Evolutionary conservation across 2,888 invertebrate genomes (phyloP).

Genomic region (Hydrotaea cyrtoneurina): DNA sequence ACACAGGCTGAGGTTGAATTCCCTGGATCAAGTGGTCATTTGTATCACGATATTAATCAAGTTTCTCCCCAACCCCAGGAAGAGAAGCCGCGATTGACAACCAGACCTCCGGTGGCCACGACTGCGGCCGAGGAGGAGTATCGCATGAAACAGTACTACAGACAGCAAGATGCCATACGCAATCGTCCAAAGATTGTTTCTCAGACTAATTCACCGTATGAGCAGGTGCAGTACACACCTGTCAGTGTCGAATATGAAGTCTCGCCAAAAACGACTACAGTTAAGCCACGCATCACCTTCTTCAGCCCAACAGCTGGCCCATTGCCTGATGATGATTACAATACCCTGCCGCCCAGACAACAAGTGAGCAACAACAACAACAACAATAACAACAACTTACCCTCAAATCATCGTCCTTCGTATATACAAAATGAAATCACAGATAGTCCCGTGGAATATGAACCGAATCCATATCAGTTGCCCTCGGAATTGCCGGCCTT

Average conservation of each 20-base stretch:
- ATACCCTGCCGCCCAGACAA: slow-evolving; percentile 25
- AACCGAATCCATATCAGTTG: slow-evolving; percentile 82
- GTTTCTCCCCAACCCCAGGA: slow-evolving; percentile 68
- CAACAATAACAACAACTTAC: slow-evolving; percentile 61
- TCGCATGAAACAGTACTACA: slow-evolving; percentile 80
- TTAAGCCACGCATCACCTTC: slow-evolving; percentile 75
- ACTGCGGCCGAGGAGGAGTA: slow-evolving; percentile 75
- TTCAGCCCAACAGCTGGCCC: slow-evolving; percentile 75
- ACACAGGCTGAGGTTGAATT: slow-evolving; percentile 76
- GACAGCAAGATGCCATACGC: slow-evolving; percentile 79
- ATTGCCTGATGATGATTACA: slow-evolving; percentile 57
- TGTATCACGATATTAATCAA: slow-evolving; percentile 74
- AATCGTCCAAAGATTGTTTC: slow-evolving; percentile 74
- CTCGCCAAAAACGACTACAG: slow-evolving; percentile 68
- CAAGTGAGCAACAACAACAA: slow-evolving; percentile 38
- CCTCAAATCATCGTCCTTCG: slow-evolving; percentile 75
- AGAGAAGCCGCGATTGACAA: slow-evolving; percentile 73
- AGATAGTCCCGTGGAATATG: slow-evolving; percentile 79
- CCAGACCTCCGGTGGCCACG: slow-evolving; percentile 72
- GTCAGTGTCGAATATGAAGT: slow-evolving; percentile 74
- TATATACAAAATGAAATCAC: slow-evolving; percentile 78
- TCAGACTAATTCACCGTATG: slow-evolving; percentile 73
- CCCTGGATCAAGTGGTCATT: slow-evolving; percentile 75
- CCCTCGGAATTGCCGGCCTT: slow-evolving; percentile 83
- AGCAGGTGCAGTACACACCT: slow-evolving; percentile 78